A percentile compares a stretch with the other conserved stretches of the same genome.
Conservation (phyloP, 2,113 vertebrate species). For the Paracyprichromis sp. region DNA sequence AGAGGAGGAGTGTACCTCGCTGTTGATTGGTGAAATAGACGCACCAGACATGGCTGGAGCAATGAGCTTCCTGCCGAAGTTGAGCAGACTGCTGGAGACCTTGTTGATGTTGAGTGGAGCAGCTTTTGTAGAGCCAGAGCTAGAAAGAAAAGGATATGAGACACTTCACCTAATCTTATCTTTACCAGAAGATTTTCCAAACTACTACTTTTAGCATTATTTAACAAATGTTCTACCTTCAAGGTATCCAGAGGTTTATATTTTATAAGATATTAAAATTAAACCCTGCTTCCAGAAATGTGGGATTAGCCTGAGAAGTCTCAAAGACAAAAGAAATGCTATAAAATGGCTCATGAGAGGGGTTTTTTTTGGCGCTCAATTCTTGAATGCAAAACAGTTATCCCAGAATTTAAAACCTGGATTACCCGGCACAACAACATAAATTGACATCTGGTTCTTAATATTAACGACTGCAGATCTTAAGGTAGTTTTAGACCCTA, state of each 20-base stretch:
- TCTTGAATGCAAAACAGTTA: neutral
- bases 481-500: neutral
- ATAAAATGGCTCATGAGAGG: neutral
- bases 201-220: neutral
- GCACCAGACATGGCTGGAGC: constrained; percentile 78
- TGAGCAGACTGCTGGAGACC: constrained; percentile 93
- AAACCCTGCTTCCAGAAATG: neutral
- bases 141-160: neutral
- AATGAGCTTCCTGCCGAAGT: constrained; percentile 92
- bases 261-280: neutral
- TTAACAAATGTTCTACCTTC: neutral
- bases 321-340: neutral
- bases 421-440: neutral
- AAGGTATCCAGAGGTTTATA: neutral
- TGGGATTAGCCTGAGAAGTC: neutral
- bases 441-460: neutral
- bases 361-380: fast-evolving
- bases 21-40: constrained; percentile 60
- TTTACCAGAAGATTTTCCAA: neutral
- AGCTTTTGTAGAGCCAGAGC: constrained; percentile 65
- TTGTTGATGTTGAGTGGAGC: constrained; percentile 95
- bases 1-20: constrained; percentile 62
- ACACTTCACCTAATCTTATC: neutral
- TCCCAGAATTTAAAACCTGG: neutral
- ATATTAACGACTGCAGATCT: neutral